phyloP scores from a whole-genome alignment of 2,888 invertebrate species.

The Nephrotoma guestfalica region DNA sequence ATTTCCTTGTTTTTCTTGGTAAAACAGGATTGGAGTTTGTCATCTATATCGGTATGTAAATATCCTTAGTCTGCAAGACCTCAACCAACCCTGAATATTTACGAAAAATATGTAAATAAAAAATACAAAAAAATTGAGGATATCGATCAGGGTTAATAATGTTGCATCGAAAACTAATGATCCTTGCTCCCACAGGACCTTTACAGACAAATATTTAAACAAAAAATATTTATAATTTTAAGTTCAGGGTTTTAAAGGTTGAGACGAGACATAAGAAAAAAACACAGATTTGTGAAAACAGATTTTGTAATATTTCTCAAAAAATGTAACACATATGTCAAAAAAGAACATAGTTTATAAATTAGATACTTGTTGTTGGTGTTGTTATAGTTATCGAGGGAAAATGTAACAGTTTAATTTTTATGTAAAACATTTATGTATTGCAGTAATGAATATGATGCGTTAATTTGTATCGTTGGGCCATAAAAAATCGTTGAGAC shows the following conservation, averaged over 20 bases:
- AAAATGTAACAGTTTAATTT: background rate
- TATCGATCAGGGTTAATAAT: background rate
- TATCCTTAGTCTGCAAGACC: background rate
- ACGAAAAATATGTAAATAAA: background rate
- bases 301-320: background rate
- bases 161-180: background rate
- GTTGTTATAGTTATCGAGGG: background rate
- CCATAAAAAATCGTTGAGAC: background rate
- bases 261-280: background rate
- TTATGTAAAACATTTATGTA: background rate
- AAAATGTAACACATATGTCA: background rate
- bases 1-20: background rate
- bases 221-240: too few relatives aligned
- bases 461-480: background rate
- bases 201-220: background rate
- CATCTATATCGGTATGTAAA: background rate
- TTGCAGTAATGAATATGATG: background rate
- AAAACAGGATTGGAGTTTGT: background rate
- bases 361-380: background rate
- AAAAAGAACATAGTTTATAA: background rate
- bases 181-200: slow-evolving; percentile 2
- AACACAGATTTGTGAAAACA: background rate
- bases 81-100: background rate
- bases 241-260: background rate
- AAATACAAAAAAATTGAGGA: background rate